Percentiles rank a stretch among this genome's conserved stretches.
phyloP scores from a whole-genome alignment of 2,888 invertebrate genomes.

The Nemapogon koenigi region DNA sequence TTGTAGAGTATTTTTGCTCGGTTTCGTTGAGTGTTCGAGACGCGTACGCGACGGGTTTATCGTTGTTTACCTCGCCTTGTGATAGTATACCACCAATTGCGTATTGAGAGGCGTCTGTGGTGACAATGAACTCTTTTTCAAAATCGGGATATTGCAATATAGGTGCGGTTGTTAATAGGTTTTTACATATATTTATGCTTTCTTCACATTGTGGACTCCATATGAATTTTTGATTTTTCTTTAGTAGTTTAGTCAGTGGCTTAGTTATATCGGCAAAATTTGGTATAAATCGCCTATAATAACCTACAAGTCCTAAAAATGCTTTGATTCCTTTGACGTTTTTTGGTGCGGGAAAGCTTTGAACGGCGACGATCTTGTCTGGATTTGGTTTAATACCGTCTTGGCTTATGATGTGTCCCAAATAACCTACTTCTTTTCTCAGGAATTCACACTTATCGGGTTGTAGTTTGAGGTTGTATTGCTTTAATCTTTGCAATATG shows the following conservation, averaged over 20 bases:
- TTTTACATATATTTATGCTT: constrained; percentile 19
- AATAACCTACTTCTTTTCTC: constrained; percentile 25
- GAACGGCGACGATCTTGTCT: constrained; percentile 21
- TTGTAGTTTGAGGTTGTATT: constrained; percentile 22
- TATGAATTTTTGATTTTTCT: constrained; percentile 18
- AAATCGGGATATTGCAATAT: too few relatives aligned
- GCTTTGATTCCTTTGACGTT: constrained; percentile 24
- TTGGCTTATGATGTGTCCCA: constrained; percentile 29
- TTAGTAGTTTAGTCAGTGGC: constrained; percentile 17
- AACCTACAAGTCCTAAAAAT: constrained; percentile 24
- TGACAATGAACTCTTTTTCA: constrained; percentile 21
- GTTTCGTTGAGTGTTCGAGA: constrained; percentile 24
- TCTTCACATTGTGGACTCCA: constrained; percentile 18
- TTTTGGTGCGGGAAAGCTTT: constrained; percentile 23
- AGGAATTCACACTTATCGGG: constrained; percentile 29
- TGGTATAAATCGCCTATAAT: constrained; percentile 24
- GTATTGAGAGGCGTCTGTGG: constrained; percentile 21
- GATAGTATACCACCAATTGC: constrained; percentile 18
- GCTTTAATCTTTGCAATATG: constrained; percentile 22
- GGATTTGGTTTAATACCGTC: constrained; percentile 31
- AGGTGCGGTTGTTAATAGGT: constrained; percentile 16
- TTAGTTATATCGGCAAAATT: constrained; percentile 22
- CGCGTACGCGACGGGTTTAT: constrained; percentile 19
- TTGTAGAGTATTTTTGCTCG: constrained; percentile 29
- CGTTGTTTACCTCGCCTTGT: constrained; percentile 17